Conservation (phyloP, 2,888 invertebrate genomes). For the Netelia inedita region DNA sequence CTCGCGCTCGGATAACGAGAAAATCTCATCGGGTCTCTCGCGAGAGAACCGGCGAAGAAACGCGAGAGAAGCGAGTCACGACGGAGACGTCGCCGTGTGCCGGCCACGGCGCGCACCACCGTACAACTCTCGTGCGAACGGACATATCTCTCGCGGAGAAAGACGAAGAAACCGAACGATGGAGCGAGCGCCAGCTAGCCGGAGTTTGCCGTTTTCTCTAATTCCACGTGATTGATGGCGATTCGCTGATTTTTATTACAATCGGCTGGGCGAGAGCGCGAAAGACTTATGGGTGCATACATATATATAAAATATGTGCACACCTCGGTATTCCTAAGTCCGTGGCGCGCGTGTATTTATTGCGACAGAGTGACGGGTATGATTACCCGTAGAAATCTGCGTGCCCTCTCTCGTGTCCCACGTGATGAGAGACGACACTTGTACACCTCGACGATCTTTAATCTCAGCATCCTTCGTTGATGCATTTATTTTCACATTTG, state of each 20-base stretch:
- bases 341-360: conserved; percentile 65
- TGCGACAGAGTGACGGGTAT: conserved; percentile 74
- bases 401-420: conserved; percentile 52
- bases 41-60: conserved; percentile 11
- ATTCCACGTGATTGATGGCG: conserved; percentile 82
- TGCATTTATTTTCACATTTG: neutral
- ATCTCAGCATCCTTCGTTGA: conserved; percentile 19
- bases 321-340: conserved; percentile 24
- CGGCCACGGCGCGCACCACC: conserved; percentile 42
- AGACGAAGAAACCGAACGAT: conserved; percentile 56
- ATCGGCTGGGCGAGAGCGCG: conserved; percentile 27
- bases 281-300: conserved; percentile 27
- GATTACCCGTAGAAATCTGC: conserved; percentile 75
- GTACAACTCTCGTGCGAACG: conserved; percentile 62
- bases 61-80: conserved; percentile 66
- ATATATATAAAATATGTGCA: neutral
- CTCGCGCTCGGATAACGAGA: conserved; percentile 73
- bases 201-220: conserved; percentile 76
- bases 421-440: conserved; percentile 53
- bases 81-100: conserved; percentile 61
- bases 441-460: conserved; percentile 12
- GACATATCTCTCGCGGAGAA: conserved; percentile 65
- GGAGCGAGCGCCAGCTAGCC: conserved; percentile 17
- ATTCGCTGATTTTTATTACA: conserved; percentile 77
- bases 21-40: conserved; percentile 69